phyloP scores from a whole-genome alignment of 1,140 invertebrate species.

The Agraylea sexmaculata region DNA sequence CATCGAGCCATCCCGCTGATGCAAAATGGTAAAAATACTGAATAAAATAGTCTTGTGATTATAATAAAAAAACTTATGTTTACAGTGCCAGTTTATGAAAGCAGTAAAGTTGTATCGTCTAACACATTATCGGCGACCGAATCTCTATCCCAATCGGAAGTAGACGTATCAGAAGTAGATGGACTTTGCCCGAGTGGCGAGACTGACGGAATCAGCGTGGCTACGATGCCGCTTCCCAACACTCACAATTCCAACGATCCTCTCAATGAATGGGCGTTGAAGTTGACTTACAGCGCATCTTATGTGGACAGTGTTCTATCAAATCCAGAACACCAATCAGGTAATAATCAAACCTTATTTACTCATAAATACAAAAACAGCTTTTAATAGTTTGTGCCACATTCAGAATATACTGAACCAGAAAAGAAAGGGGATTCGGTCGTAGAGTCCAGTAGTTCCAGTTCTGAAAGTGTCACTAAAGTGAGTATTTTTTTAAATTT shows the following conservation, averaged over 20 bases:
- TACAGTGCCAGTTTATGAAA: slow-evolving; percentile 13
- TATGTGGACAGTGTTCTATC: slow-evolving; percentile 15
- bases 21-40: neutral
- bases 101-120: slow-evolving; percentile 15
- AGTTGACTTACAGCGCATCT: slow-evolving; percentile 10
- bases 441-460: too few species aligned
- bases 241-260: slow-evolving; percentile 2
- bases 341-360: too few species aligned
- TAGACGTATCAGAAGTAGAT: slow-evolving; percentile 7
- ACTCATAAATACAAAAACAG: too few species aligned
- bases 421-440: too few species aligned
- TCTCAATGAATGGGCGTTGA: slow-evolving; percentile 17
- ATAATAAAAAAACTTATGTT: slow-evolving; percentile 7
- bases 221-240: neutral
- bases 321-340: slow-evolving; percentile 15
- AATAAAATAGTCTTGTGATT: slow-evolving; percentile 3
- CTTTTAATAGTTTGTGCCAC: too few species aligned
- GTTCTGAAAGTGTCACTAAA: too few species aligned
- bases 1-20: slow-evolving; percentile 55
- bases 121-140: slow-evolving; percentile 14
- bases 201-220: neutral
- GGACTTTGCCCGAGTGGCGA: neutral
- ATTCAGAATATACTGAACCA: too few species aligned
- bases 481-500: slow-evolving; percentile 8
- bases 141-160: slow-evolving; percentile 10